Evolutionary conservation across 2,888 invertebrate species (phyloP).

Genomic region (Archips xylosteana): DNA sequence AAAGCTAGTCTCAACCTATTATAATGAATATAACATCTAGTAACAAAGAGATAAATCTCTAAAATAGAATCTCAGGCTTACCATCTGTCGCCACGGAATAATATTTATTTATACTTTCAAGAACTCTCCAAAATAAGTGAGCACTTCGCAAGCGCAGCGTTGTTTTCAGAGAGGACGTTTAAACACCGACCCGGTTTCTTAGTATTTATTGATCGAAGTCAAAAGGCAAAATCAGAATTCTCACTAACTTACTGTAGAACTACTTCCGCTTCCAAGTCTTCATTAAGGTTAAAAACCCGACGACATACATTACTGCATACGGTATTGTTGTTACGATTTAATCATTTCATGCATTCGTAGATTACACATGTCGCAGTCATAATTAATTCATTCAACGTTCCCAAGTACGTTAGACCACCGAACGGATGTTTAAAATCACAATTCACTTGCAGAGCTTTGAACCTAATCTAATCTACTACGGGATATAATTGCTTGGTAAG

Average conservation of each 20-base stretch:
- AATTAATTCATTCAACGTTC: constrained; percentile 21
- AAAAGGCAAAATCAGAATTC: neutral
- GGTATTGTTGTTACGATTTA: constrained; percentile 4
- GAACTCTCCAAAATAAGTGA: no score
- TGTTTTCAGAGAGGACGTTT: no score
- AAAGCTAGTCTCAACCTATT: no score
- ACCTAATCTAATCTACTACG: constrained; percentile 12
- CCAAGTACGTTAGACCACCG: constrained; percentile 16
- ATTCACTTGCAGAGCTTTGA: constrained; percentile 4
- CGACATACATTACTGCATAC: neutral
- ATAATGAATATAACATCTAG: no score
- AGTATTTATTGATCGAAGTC: no score
- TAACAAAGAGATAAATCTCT: no score
- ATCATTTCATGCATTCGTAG: neutral
- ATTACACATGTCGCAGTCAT: constrained; percentile 9
- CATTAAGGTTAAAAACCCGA: neutral
- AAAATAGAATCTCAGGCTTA: no score
- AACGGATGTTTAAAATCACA: constrained; percentile 10
- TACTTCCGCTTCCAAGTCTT: neutral
- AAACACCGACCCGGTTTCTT: no score
- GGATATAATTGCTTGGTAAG: constrained; percentile 1
- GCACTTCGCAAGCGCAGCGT: no score
- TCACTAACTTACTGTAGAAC: neutral
- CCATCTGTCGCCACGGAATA: no score
- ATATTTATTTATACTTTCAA: no score